Evolutionary conservation across 2,113 vertebrate genomes (phyloP).

Genomic region (Myodes glareolus): DNA sequence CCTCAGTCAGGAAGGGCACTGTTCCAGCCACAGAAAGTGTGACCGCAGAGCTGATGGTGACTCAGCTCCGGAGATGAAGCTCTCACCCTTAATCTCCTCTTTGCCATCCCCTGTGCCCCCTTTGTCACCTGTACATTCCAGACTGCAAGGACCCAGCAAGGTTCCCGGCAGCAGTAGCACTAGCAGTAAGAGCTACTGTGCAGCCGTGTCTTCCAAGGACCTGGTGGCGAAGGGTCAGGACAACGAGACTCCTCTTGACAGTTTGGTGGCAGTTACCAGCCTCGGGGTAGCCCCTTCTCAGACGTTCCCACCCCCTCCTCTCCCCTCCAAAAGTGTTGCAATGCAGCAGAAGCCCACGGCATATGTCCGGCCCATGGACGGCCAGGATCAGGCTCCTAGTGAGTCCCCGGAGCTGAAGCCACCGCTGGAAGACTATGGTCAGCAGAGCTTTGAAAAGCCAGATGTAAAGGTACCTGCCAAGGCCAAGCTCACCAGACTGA

Average conservation of each 20-base stretch:
- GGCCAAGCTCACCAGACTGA: conserved; percentile 88
- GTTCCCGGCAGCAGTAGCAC: conserved; percentile 42
- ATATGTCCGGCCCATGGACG: conserved; percentile 97
- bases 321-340: conserved; percentile 90
- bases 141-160: conserved; percentile 65
- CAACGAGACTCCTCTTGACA: conserved; percentile 81
- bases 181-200: conserved; percentile 80
- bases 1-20: conserved; percentile 60
- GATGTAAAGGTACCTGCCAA: conserved; percentile 88
- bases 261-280: conserved; percentile 62
- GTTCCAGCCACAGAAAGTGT: conserved; percentile 74
- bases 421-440: conserved; percentile 85
- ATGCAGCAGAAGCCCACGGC: conserved; percentile 96
- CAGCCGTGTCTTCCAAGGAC: conserved; percentile 78
- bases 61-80: conserved; percentile 69
- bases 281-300: conserved; percentile 86
- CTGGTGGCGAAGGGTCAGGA: conserved; percentile 71
- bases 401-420: conserved; percentile 93
- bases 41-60: conserved; percentile 80
- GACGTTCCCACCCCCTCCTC: conserved; percentile 88
- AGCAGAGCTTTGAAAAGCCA: conserved; percentile 84
- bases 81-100: conserved; percentile 83
- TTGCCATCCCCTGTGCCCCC: conserved; percentile 86
- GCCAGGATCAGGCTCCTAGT: conserved; percentile 92
- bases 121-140: conserved; percentile 90